phyloP scores from a whole-genome alignment of 2,888 invertebrate species.

The Epicampocera succincta region DNA sequence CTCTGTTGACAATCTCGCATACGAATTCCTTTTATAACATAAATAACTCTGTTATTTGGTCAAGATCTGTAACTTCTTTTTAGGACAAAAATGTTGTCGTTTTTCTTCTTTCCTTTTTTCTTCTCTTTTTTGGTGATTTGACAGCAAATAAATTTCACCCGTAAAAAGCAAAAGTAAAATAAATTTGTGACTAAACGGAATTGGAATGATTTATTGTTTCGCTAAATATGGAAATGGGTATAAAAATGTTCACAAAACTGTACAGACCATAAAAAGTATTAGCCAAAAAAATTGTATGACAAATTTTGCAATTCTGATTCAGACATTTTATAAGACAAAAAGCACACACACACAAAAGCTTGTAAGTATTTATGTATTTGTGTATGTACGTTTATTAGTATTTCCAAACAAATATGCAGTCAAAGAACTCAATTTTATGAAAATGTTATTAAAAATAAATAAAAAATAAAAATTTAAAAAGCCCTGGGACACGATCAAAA shows the following conservation, averaged over 20 bases:
- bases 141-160: slow-evolving; percentile 63
- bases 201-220: slow-evolving; percentile 52
- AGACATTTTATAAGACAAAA: neutral
- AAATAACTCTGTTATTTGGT: slow-evolving; percentile 59
- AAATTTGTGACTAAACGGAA: slow-evolving; percentile 47
- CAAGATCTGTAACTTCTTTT: slow-evolving; percentile 67
- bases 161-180: slow-evolving; percentile 63
- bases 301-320: neutral
- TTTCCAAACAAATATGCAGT: no score
- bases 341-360: no score
- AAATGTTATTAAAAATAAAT: no score
- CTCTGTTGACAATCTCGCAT: slow-evolving; percentile 64
- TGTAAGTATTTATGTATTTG: no score
- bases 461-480: no score
- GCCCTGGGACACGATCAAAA: no score
- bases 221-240: slow-evolving; percentile 23
- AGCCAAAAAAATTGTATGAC: neutral
- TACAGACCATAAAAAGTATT: neutral
- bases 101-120: slow-evolving; percentile 9
- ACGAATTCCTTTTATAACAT: slow-evolving; percentile 58
- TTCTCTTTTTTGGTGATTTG: slow-evolving; percentile 1
- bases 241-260: slow-evolving; percentile 3
- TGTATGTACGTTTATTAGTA: no score
- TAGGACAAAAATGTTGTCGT: slow-evolving; percentile 59
- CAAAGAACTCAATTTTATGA: no score